Base-by-base conservation (phyloP, 2,113 vertebrate genomes). In the Alligator sinensis region DNA sequence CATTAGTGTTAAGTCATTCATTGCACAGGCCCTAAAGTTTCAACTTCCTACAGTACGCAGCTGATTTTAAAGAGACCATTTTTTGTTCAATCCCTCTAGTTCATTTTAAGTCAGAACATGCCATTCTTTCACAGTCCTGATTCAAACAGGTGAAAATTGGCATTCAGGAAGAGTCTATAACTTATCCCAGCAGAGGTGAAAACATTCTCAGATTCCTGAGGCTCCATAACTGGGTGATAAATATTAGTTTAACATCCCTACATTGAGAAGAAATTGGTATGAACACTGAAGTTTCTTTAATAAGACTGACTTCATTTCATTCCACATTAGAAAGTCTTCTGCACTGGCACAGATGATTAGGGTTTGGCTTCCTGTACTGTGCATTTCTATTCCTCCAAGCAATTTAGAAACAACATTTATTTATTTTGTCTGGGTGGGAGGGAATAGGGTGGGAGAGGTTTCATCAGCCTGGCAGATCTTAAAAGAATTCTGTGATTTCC, bases 101-200 rank as follows among this genome's bases (percentile, higher is more conserved):
- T 72, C 78, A 60, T 87, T 85, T 91, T 80, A 62, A 79, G 61
- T 75, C 18, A 79, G 89, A 83, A 80, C 38, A 68, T 84, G 76
- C 58, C 47, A 16, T 78, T 86, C 79, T 88, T 57, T 88, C 25
- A 61, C 70, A 89, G 61, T 68, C 63, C 76, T 74, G 77, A 54
- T 68, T 89, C 90, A 90, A 83, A 96, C 54, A 89, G 84, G 90
- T 84, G 82, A 63, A 82, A 84, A 68, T n/a, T 86, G 80, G 64
- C 47, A 74, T 93, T 82, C 66, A 63, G 59, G 78, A 84, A 94
- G 88, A 79, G 12, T 60, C 34, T 68, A 5, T 88, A 91, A 90
- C 72, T 88, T 91, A 82, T 58, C 57, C 60, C 79, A 78, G 55
- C 80, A 55, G 68, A 96, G 88, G 59, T 72, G 19, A 79, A 92